phyloP scores from a whole-genome alignment of 2,113 vertebrate genomes.

The Oncorhynchus nerka region DNA sequence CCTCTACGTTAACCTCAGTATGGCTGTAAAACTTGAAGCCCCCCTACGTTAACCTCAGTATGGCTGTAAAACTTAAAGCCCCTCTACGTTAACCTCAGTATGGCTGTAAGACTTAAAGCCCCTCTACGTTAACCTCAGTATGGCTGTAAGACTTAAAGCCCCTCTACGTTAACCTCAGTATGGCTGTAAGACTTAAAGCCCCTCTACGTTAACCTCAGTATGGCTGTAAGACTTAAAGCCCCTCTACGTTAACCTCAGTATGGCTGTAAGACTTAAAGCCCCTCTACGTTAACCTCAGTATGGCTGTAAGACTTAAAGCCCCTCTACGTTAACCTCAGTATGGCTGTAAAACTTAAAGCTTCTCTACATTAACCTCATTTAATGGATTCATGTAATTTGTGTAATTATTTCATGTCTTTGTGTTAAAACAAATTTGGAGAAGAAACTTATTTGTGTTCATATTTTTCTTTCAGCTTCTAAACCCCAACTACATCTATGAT shows the following conservation, averaged over 20 bases:
- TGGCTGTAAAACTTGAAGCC: neutral
- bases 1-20: too few species aligned
- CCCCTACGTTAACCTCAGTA: too few species aligned
- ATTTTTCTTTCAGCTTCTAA: slow-evolving; percentile 86
- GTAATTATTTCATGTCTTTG: neutral
- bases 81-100: too few species aligned
- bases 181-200: neutral
- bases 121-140: too few species aligned
- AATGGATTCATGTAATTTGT: neutral
- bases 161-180: too few species aligned
- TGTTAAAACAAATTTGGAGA: too few species aligned
- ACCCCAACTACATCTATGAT: slow-evolving; percentile 96
- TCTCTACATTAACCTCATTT: neutral
- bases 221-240: neutral
- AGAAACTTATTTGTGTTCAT: slow-evolving; percentile 2
- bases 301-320: neutral
- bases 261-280: neutral
- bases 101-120: neutral
- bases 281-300: neutral
- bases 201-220: too few species aligned
- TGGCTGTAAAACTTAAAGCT: neutral
- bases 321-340: neutral
- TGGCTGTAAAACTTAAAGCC: neutral
- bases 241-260: too few species aligned
- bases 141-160: neutral